Conservation (phyloP, 1,140 invertebrate genomes). For the Eriocheir sinensis region DNA sequence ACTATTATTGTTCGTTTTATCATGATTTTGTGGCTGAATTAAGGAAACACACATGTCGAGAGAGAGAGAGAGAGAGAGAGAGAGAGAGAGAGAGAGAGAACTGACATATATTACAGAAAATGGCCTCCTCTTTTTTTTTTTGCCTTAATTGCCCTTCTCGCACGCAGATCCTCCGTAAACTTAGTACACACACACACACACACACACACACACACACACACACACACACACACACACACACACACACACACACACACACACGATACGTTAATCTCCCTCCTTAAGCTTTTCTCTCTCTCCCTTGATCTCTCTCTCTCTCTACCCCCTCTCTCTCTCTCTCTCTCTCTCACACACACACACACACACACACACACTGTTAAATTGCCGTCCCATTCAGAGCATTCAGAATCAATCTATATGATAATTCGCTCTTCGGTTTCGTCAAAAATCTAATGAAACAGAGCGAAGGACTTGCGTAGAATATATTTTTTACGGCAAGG, state of each 20-base stretch:
- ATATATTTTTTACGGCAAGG: background rate
- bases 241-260: slow-evolving; percentile 52
- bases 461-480: slow-evolving; percentile 9
- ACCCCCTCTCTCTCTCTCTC: too few relatives aligned
- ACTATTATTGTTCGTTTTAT: too few relatives aligned
- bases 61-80: slow-evolving; percentile 21
- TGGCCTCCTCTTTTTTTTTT: background rate
- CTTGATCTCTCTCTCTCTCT: too few relatives aligned
- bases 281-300: too few relatives aligned
- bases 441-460: slow-evolving; percentile 38
- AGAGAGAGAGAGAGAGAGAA: slow-evolving; percentile 23
- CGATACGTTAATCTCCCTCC: too few relatives aligned
- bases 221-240: slow-evolving; percentile 54
- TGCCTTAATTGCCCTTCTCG: background rate
- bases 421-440: slow-evolving; percentile 27
- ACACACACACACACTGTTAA: slow-evolving; percentile 30
- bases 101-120: background rate
- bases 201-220: slow-evolving; percentile 49
- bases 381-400: background rate
- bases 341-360: slow-evolving; percentile 43
- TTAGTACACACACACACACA: background rate
- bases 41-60: too few relatives aligned
- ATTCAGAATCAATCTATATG: slow-evolving; percentile 40
- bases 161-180: background rate
- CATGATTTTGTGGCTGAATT: too few relatives aligned